Evolutionary conservation across 2,888 invertebrate species (phyloP), one percentile per base, ranked within the genome.

Genomic region (Apodemia mormo): DNA sequence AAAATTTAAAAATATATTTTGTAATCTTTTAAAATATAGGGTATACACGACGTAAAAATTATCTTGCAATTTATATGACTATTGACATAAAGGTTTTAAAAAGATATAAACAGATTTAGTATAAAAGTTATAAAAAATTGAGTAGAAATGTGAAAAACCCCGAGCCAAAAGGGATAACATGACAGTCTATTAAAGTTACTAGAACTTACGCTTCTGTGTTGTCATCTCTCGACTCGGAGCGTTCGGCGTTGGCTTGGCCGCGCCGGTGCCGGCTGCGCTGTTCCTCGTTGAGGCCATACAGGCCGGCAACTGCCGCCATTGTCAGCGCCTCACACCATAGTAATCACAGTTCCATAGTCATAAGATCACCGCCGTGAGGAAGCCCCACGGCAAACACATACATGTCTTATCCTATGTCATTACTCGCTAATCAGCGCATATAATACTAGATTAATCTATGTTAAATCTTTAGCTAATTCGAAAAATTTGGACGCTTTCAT

Each of bases 241-340:
- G 96, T 94, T 85, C 96, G 89, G 91, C 77, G 95, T 84, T 96
- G 93, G 89, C 95, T 80, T 90, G 92, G 54, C 89, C 94, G 78
- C 91, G 90, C 77, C 93, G 91, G 79, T 93, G 91, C 67, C 93
- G 80, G 71, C 91, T 88, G 67, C 96, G 95, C 83, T 94, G 93
- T 85, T 96, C 96, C 88, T 96, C 96, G 83, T 96, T 96, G 83
- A 96, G 94, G 81, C 96, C 96, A 86, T 96, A 96, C 72, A 96
- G 95, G 83, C 96, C 96, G 81, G 96, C 96, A 85, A 96, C 96
- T 77, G 96, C 96, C 83, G 96, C 96, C 96, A 96, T 96, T 85
- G 81, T 78, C 76, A 72, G 78, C 64, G 64, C n/a, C 37, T 81
- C 79, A 83, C 87, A 82, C 85, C 81, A 77, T 79, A 70, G 77